phyloP scores from a whole-genome alignment of 2,888 invertebrate genomes.

The Scaptomyza reducta region DNA sequence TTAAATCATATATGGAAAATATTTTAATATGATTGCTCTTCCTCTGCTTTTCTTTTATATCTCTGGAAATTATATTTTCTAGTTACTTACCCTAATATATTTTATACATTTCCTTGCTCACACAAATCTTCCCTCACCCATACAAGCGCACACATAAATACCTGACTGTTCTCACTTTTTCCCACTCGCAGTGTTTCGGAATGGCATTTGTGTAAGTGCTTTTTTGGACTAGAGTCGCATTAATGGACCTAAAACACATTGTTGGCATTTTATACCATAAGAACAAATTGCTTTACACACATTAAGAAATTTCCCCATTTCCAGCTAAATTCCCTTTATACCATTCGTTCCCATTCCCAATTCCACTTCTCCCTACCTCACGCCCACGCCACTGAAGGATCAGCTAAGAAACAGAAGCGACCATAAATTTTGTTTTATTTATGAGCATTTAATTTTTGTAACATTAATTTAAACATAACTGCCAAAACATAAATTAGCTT shows the following conservation, averaged over 20 bases:
- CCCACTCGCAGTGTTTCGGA: conserved; percentile 21
- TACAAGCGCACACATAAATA: conserved; percentile 26
- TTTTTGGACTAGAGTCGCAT: conserved; percentile 48
- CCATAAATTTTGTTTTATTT: conserved; percentile 78
- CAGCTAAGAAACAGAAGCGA: conserved; percentile 41
- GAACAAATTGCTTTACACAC: conserved; percentile 73
- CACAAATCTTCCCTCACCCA: conserved; percentile 13
- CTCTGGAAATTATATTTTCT: background rate
- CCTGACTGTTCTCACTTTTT: conserved; percentile 27
- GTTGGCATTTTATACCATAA: conserved; percentile 56
- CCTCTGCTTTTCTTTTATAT: too few species aligned
- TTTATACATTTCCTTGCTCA: conserved; percentile 10
- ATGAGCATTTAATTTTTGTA: conserved; percentile 82
- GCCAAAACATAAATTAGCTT: conserved; percentile 84
- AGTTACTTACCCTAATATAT: background rate
- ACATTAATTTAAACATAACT: conserved; percentile 83
- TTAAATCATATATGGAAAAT: background rate
- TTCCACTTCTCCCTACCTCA: background rate
- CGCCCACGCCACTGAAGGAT: conserved; percentile 35
- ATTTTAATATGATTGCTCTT: background rate
- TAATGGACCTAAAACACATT: conserved; percentile 76
- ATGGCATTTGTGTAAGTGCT: conserved; percentile 42
- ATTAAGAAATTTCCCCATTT: conserved; percentile 58
- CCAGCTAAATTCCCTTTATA: conserved; percentile 10
- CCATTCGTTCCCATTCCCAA: background rate